Conservation (phyloP, 2,113 vertebrate genomes). For the Potamarius usumacintae region DNA sequence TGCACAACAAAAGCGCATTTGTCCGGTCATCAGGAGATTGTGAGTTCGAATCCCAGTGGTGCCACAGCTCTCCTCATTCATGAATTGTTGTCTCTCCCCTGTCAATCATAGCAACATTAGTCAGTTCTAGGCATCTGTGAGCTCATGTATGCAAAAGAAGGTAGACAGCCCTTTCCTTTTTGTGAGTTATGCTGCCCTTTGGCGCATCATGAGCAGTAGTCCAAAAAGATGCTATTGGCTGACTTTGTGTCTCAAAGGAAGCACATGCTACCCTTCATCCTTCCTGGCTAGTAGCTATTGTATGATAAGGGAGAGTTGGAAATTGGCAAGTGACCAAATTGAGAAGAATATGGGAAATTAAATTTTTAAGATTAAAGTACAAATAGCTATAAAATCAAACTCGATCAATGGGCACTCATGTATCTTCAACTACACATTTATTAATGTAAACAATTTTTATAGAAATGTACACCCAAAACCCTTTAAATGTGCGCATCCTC, state of each 20-base stretch:
- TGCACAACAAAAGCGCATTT: background rate
- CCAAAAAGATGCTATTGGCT: background rate
- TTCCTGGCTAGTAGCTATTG: background rate
- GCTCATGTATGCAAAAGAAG: background rate
- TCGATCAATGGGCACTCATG: background rate
- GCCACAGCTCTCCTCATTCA: too few relatives aligned
- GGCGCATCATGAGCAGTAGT: background rate
- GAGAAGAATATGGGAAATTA: background rate
- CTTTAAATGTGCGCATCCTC: background rate
- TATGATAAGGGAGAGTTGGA: background rate
- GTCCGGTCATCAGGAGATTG: background rate
- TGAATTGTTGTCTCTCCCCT: background rate
- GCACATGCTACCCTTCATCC: background rate
- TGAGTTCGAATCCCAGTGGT: background rate
- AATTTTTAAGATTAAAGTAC: background rate
- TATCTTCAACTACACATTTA: background rate
- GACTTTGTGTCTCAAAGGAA: background rate
- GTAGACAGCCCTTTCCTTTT: background rate
- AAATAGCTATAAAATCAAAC: background rate
- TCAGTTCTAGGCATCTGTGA: background rate
- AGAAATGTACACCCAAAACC: background rate
- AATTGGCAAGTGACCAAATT: background rate
- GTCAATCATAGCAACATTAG: background rate
- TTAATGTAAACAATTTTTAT: background rate
- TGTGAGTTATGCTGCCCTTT: background rate